Base-by-base conservation (phyloP, 2,888 invertebrate species). In the Congeria kusceri region DNA sequence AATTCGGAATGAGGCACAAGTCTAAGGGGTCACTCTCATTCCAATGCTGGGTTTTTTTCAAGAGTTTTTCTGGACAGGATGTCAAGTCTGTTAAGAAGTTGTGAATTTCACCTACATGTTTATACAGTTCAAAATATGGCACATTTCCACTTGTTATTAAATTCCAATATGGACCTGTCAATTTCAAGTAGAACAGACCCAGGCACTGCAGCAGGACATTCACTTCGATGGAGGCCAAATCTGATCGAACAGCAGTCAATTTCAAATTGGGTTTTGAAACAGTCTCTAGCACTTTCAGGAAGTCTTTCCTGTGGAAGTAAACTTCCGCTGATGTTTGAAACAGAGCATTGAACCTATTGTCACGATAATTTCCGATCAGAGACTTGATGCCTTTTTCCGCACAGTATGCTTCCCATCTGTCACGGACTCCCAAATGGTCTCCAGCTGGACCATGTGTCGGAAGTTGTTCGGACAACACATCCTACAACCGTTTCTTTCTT, bases 381-480 rank as follows among this genome's bases (percentile, higher is more conserved):
- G 58, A 67, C 29, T 83, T 85, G 9, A 78, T 28, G 20, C 78
- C 80, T 28, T 68, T 58, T 28, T n/a, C 66, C 15, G 57, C n/a
- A 53, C 85, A 85, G 53, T 77, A 64, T 3, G 80, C 72, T 47
- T 83, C 80, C 85, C 80, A 85, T 7, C 59, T 32, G 62, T 83
- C 76, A 5, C 75, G 13, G 2, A 77, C 63, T 18, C 78, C 78
- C 63, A 62, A 49, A 46, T 84, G 78, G 5, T 80, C 78, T 1
- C 80, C 80, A 9, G 39, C 69, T 23, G 77, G 80, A 13, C 80
- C 80, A 62, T 80, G 63, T 32, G 11, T 76, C 74, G 3, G 73
- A 62, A 29, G 68, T 57, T 53, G 77, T 84, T 20, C 68, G 5
- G 13, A 57, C 53, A 11, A 59, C 70, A 0, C 78, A 3, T 27